Evolutionary conservation across 2,113 vertebrate species (phyloP).

Genomic region (Thymallus thymallus): DNA sequence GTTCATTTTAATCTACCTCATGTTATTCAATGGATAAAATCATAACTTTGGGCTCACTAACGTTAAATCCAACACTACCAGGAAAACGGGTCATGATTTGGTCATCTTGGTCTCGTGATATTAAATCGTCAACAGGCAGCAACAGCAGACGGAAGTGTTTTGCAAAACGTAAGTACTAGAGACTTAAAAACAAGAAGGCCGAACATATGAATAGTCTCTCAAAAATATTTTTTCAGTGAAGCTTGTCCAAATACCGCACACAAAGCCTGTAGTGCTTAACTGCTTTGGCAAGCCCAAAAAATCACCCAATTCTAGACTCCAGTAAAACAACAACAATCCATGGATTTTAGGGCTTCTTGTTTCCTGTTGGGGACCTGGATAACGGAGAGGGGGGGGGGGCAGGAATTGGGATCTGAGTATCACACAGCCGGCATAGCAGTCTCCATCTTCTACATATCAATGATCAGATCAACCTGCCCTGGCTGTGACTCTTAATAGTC

Average conservation of each 20-base stretch:
- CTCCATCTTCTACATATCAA: background rate
- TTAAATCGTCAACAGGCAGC: background rate
- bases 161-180: background rate
- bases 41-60: too few relatives aligned
- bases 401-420: background rate
- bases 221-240: background rate
- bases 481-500: background rate
- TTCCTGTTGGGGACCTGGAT: background rate
- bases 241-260: background rate
- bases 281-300: background rate
- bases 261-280: background rate
- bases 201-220: background rate
- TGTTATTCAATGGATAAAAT: too few relatives aligned
- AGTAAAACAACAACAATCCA: background rate
- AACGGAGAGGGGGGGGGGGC: background rate
- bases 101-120: background rate
- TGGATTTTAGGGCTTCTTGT: background rate
- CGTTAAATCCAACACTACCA: background rate
- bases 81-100: background rate
- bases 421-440: background rate
- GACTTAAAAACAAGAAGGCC: background rate
- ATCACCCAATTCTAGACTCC: background rate
- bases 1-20: too few relatives aligned
- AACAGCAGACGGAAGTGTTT: background rate
- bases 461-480: slow-evolving; percentile 1